These are phyloP conservation scores for Cylindroiulus punctatus DNA, from an alignment of 2,888 invertebrate genomes.

Conservation along the genomic window DNA sequence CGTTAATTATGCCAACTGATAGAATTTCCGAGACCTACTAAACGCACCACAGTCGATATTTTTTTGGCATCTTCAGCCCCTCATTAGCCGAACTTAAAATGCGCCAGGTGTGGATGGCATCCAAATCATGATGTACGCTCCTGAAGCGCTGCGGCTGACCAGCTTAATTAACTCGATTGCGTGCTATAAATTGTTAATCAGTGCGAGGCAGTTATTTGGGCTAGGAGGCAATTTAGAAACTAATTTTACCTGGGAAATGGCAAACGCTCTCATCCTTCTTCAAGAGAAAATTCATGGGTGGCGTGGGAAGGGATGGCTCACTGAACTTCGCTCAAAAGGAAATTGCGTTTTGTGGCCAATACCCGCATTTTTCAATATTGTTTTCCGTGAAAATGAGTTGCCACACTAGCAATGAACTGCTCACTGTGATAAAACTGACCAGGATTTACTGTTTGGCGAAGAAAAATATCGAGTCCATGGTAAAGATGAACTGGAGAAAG, in stretches of 20 bases:
- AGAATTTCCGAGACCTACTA: not conserved
- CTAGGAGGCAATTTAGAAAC: not conserved
- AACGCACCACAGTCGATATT: not conserved
- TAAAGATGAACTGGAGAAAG: too few relatives aligned
- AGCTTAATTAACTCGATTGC: conserved; percentile 4
- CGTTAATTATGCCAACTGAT: not conserved
- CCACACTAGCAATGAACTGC: too few relatives aligned
- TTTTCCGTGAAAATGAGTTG: not conserved
- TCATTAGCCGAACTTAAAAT: conserved; percentile 4
- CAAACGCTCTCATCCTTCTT: not conserved
- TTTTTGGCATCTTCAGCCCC: not conserved
- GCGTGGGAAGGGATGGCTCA: conserved; percentile 2
- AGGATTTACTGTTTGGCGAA: too few relatives aligned
- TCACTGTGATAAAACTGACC: too few relatives aligned
- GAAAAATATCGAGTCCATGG: too few relatives aligned
- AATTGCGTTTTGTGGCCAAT: not conserved
- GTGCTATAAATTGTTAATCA: conserved; percentile 33
- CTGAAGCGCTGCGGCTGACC: not conserved
- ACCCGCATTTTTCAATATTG: not conserved
- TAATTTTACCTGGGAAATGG: conserved; percentile 21
- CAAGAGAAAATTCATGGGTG: not conserved
- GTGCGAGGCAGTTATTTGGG: conserved; percentile 24
- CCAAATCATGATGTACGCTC: not conserved
- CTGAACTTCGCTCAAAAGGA: not conserved
- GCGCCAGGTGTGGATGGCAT: conserved; percentile 17